Conservation (phyloP, 1,140 invertebrate species). For the Vanessa atalanta region DNA sequence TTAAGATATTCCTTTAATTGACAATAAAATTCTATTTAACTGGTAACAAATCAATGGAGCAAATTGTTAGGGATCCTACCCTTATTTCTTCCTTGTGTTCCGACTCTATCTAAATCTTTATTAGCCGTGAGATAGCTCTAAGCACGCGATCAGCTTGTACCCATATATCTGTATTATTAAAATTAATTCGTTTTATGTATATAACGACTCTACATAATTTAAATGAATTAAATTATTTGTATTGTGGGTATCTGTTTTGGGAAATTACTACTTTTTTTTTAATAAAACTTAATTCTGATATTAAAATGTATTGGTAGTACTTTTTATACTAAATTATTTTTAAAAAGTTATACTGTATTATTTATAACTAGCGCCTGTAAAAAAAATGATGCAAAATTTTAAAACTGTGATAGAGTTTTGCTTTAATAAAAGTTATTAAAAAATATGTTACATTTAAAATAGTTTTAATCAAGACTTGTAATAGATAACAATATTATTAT, state of each 20-base stretch:
- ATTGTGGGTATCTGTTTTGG: too few relatives aligned
- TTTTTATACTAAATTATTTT: too few relatives aligned
- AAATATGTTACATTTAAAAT: not conserved
- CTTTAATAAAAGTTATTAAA: not conserved
- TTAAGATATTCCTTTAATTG: constrained; percentile 45
- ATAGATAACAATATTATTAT: not conserved
- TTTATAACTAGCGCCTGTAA: not conserved
- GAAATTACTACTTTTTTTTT: too few relatives aligned
- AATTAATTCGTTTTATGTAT: too few relatives aligned
- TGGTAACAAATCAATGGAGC: constrained; percentile 53
- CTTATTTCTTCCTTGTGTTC: constrained; percentile 4
- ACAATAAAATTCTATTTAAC: constrained; percentile 43
- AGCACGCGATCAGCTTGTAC: constrained; percentile 41
- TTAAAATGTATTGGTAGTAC: too few relatives aligned
- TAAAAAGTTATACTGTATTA: too few relatives aligned
- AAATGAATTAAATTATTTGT: too few relatives aligned
- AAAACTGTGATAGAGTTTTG: not conserved
- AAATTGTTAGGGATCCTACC: constrained; percentile 39
- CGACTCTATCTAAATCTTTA: constrained; percentile 50
- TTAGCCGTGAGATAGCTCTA: constrained; percentile 52
- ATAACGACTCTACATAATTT: too few relatives aligned
- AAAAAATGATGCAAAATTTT: not conserved
- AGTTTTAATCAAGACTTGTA: not conserved
- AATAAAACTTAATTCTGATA: too few relatives aligned
- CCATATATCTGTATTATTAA: not conserved